Percentiles rank a stretch among this genome's conserved stretches.
These are phyloP conservation scores for Ceriagrion tenellum DNA, from an alignment of 2,888 invertebrate species.

Conservation along the genomic window DNA sequence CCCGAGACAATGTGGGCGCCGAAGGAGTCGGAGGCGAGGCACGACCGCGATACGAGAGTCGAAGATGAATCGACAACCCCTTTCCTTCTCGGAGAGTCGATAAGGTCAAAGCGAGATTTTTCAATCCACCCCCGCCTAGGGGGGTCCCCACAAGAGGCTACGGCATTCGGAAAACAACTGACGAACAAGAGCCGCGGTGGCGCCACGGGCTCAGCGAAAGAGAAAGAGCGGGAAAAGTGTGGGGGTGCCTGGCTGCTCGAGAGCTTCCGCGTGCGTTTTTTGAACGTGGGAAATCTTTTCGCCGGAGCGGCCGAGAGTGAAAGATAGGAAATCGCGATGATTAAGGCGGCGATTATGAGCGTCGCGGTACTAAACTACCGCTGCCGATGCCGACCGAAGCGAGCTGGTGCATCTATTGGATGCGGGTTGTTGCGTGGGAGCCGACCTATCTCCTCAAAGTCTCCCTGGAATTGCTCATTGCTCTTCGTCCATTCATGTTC, in stretches of 20 bases:
- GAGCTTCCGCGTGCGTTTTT: constrained; percentile 32
- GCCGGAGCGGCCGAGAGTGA: constrained; percentile 6
- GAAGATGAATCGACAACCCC: not conserved
- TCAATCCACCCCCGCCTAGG: not conserved
- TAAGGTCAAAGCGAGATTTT: not conserved
- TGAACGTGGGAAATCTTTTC: constrained; percentile 31
- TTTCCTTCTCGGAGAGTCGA: not conserved
- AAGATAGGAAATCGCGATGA: constrained; percentile 14
- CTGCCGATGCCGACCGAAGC: not conserved
- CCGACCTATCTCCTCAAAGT: not conserved
- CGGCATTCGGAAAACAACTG: not conserved
- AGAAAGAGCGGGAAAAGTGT: not conserved
- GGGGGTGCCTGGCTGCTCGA: not conserved
- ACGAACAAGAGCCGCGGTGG: not conserved
- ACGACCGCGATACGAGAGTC: not conserved
- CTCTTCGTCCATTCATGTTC: not conserved
- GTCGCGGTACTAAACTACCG: not conserved
- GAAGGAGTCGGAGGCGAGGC: not conserved
- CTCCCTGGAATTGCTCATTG: not conserved
- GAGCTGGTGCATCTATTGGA: not conserved
- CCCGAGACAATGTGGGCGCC: not conserved
- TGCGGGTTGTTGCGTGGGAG: not conserved
- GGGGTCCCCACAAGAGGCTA: not conserved
- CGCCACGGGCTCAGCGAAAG: not conserved
- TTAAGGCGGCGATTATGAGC: constrained; percentile 20